Evolutionary conservation across 2,797 vertebrate species (phyloP), one percentile per base, ranked within the genome.

Genomic region (Argya squamiceps): DNA sequence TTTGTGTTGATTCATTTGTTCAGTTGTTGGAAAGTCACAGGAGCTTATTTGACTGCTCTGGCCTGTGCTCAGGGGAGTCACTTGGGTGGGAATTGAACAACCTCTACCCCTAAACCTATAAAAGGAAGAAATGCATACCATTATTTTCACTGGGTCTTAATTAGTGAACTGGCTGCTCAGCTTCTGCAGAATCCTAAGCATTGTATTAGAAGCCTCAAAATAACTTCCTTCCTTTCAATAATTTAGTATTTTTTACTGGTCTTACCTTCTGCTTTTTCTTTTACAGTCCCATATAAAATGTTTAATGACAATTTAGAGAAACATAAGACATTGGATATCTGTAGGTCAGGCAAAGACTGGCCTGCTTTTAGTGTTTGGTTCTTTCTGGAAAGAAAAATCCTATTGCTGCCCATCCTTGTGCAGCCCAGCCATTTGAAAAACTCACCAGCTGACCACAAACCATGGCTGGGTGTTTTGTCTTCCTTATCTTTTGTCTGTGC

Each of bases 401-500:
- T 44, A 12, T 73, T 80, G 60, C 71, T 79, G 3, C 41, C 59
- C 77, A 2, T 67, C 68, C 27, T 79, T 63, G 47, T 77, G 68
- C 50, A 91, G 67, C 47, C 4, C 6, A 65, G 15, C 44, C 44
- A 44, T 56, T 74, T 91, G 64, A 89, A 91, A 76, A 80, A 19
- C 64, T 76, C 49, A 49, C 24, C 22, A 77, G 71, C 84, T 71
- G 59, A 88, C 74, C 60, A 73, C 52, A 80, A 67, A 58, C 64
- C 1, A 0, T 60, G 49, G 73, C 79, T 70, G 77, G 34, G 49
- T 74, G 49, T 92, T 93, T 67, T 74, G 60, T 74, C 52, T 82
- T 79, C 63, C 44, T 91, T 91, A 80, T 85, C 87, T 91, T 91
- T 80, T 75, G 34, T 89, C 67, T 87, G 24, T 73, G 41, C 81